These are phyloP conservation scores for Myiotriccus ornatus DNA, from an alignment of 2,797 vertebrate genomes.

Conservation along the genomic window DNA sequence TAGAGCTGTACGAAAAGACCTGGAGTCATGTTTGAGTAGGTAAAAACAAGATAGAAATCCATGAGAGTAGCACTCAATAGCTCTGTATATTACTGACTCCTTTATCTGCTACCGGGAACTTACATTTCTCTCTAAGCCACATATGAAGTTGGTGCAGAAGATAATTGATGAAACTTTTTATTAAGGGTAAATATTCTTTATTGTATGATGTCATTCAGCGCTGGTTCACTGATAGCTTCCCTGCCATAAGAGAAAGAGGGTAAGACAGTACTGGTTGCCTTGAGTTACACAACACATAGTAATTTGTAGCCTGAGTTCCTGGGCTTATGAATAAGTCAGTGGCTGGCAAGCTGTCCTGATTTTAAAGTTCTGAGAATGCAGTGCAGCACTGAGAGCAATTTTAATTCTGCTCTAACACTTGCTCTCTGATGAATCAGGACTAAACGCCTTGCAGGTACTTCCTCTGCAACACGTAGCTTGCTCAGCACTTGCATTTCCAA, in stretches of 20 bases:
- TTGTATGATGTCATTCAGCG: neutral
- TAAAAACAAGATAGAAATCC: neutral
- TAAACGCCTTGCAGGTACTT: neutral
- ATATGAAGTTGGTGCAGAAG: neutral
- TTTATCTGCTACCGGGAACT: neutral
- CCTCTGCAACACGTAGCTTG: neutral
- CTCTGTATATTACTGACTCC: neutral
- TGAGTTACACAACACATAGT: neutral
- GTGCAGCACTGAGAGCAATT: neutral
- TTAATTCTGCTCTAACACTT: neutral
- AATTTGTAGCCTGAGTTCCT: neutral
- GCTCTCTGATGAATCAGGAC: neutral
- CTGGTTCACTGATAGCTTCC: neutral
- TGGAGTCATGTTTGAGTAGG: neutral
- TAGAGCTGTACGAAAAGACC: neutral
- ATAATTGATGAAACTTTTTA: neutral
- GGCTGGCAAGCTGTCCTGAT: neutral
- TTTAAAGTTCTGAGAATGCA: neutral
- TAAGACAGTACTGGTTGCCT: neutral
- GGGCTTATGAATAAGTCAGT: neutral
- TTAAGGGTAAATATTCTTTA: neutral
- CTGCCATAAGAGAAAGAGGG: neutral
- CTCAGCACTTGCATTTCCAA: neutral
- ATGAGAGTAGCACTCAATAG: neutral
- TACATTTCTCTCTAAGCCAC: neutral